Base-by-base conservation (phyloP, 2,113 vertebrate genomes). In the Ameiurus melas region DNA sequence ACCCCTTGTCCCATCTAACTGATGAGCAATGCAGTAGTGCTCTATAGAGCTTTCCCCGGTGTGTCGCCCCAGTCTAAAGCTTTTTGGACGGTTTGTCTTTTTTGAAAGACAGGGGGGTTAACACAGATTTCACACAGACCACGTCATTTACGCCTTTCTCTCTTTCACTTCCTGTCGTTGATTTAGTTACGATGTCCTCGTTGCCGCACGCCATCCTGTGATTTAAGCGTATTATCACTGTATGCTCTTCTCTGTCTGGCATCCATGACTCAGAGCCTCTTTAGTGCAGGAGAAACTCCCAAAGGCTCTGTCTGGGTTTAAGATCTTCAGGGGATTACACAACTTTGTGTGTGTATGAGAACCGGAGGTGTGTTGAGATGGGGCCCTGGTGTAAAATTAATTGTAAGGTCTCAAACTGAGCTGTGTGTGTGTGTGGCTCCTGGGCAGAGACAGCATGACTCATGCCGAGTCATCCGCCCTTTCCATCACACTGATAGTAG, bases 381-480 rank as follows among this genome's bases (percentile, higher is more conserved):
- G 8, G 57, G 71, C 25, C 60, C 77, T 66, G 53, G 33, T 92
- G 91, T 90, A 57, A 89, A 89, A 86, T 36, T 92, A 91, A 79
- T 90, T 91, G 83, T 89, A 91, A 92, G 87, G 78, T 70, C 57
- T 88, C 62, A 62, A 84, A 71, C 85, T 71, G 78, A 39, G 77
- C 30, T 55, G 47, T 33, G 66, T 70, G 68, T 36, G 70, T 19
- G 33, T 19, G 71, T 5, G 39, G 9, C 51, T 80, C 22, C 80
- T 90, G 86, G 51, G 80, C 78, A 62, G 36, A 83, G 87, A 43
- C 86, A n/a, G 55, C 25, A 87, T 89, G 91, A 92, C 90, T 94
- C 90, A 91, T 64, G 73, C 90, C 93, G 94, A 95, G 89, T 94
- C 94, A 95, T 93, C 90, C 87, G 58, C 91, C 90, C 71, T 84